A percentile compares a stretch with the other conserved stretches of the same genome.
phyloP scores from a whole-genome alignment of 2,797 vertebrate genomes.

The Coregonus ussuriensis region DNA sequence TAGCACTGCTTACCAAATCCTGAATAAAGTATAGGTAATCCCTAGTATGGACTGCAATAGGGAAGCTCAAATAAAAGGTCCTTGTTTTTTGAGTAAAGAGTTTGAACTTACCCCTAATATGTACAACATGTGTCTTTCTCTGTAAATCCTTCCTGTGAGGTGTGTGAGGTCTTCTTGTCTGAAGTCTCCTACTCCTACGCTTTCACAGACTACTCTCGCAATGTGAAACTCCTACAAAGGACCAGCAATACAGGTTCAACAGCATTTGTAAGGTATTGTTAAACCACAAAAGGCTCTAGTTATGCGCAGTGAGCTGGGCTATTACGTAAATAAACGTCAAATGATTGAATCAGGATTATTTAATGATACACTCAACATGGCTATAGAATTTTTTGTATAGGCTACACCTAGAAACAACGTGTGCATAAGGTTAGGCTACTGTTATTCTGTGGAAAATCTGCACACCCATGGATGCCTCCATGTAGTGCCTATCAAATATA shows the following conservation, averaged over 20 bases:
- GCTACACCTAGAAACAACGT: too few species aligned
- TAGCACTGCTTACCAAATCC: background rate
- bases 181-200: background rate
- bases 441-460: too few species aligned
- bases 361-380: too few species aligned
- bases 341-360: too few species aligned
- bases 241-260: background rate
- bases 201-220: background rate
- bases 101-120: slow-evolving; percentile 7
- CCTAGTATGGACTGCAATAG: background rate
- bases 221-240: background rate
- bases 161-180: background rate
- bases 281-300: too few species aligned
- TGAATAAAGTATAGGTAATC: background rate
- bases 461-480: too few species aligned
- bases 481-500: too few species aligned
- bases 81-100: background rate
- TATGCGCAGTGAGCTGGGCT: too few species aligned
- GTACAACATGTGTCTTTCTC: slow-evolving; percentile 11
- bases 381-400: too few species aligned
- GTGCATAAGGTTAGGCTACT: too few species aligned
- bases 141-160: background rate
- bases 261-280: background rate
- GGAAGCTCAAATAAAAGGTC: background rate
- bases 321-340: too few species aligned